Evolutionary conservation across 2,888 invertebrate genomes (phyloP), one percentile per base, ranked within the genome.

Genomic region (Cynaeus angustus): DNA sequence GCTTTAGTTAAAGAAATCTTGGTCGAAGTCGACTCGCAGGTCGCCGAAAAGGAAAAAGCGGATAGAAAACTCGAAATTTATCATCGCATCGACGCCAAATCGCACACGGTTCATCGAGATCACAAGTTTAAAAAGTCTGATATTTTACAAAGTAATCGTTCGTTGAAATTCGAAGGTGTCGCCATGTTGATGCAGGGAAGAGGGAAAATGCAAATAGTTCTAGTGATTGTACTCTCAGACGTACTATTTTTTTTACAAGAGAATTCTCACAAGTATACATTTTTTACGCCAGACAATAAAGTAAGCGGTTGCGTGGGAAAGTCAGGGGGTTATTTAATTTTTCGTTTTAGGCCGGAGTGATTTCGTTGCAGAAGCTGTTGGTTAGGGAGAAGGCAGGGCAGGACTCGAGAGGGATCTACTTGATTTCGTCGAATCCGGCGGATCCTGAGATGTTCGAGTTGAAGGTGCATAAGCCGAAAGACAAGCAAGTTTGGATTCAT

Each of bases 371-470:
- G 83, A 96, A 97, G 83, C 86, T 98, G 61, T 87, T 98, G 66
- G 96, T 98, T 5, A 89, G 98, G 12, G 97, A 98, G 85, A 98
- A 98, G 83, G 97, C 97, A 0, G 96, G 97, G 61, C 94, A 94
- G 65, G 95, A 95, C 80, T 92, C 92, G 1, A 88, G 94, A 2
- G 95, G 96, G 0, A 91, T 98, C 79, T 98, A 97, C 86, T 89
- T 98, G 64, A 97, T 98, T 78, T 95, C 95, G 74, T 95, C 96
- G 76, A 96, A 96, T 81, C 95, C 96, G 3, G 89, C 91, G 3
- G 94, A 94, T 81, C 97, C 97, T 0, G 98, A 98, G 87, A 98
- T 98, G 97, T 98, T 97, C 83, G 98, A 98, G 83, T 87, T 98
- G 59, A 91, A 97, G 81, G 91, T 92, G 21, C 94, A 95, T 80